phyloP scores from a whole-genome alignment of 2,113 vertebrate genomes.

The Nasalis larvatus region DNA sequence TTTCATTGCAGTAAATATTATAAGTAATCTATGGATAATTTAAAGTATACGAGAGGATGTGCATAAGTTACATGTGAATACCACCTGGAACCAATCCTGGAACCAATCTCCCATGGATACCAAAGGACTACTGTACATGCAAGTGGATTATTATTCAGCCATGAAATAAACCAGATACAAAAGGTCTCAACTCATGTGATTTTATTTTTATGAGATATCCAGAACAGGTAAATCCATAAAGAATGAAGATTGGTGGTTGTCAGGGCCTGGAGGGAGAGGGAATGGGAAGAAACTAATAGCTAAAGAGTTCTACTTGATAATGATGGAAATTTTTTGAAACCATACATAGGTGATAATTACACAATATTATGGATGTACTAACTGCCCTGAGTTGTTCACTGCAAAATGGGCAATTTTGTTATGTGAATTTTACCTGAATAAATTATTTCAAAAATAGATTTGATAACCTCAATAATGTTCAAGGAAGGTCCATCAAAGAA shows the following conservation, averaged over 20 bases:
- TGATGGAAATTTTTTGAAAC: neutral
- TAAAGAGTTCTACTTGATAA: neutral
- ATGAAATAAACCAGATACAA: neutral
- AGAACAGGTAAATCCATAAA: neutral
- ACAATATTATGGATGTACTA: neutral
- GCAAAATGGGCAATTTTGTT: neutral
- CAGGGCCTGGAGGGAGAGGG: too few relatives aligned
- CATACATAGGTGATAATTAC: neutral
- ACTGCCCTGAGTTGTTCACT: neutral
- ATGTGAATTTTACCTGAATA: neutral
- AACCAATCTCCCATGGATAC: neutral
- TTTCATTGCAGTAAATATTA: neutral
- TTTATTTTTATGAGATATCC: neutral
- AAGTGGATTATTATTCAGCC: neutral
- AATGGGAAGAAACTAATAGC: neutral
- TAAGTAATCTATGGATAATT: neutral
- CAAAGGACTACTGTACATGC: neutral
- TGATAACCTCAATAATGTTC: neutral
- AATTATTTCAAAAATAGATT: conserved; percentile 21
- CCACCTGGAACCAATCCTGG: neutral
- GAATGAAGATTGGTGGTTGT: neutral
- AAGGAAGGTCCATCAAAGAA: neutral
- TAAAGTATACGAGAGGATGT: neutral
- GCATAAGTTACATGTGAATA: neutral
- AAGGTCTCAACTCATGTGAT: neutral